Evolutionary conservation across 2,888 invertebrate species (phyloP), one percentile per base, ranked within the genome.

Genomic region (Euzetes globulus): DNA sequence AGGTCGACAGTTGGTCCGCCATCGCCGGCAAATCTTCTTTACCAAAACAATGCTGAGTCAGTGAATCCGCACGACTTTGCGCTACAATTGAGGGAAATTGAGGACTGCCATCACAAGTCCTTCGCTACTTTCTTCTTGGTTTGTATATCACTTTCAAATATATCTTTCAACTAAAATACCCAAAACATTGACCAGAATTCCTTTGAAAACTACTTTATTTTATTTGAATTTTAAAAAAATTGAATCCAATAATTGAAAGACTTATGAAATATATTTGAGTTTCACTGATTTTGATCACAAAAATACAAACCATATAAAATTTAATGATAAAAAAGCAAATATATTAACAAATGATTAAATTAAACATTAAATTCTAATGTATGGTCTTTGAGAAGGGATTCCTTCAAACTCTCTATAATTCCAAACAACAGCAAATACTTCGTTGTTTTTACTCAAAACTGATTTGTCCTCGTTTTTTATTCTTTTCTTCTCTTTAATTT

Each of bases 41-140:
- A 74, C 33, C 37, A 74, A 22, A 22, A 45, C 29, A 78, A 77
- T 63, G 47, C 75, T 6, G 78, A 78, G 58, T 76, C 73, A 5
- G 76, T 77, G 19, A 76, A 79, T 74, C 78, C 79, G 11, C 76
- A 76, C 19, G 77, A 76, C 41, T 78, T 78, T 33, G 77, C 70
- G 13, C 73, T 75, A 52, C 78, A 79, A 29, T 72, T 79, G 2
- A 74, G 70, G 50, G 77, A 79, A 60, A 76, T 78, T 13, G 77
- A 77, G 19, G 72, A 77, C 13, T 77, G 77, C 47, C 76, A 75
- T 41, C 73, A 72, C 17, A 75, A 77, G 41, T 78, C 78, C 3
- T 47, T 78, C 1, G 76, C 78, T 4, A 77, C 77, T 50, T 78
- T 78, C 33, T 74, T 78, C 5, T 29, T 78, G 72, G 78, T 78